Conservation (phyloP, 2,888 invertebrate genomes). For the Onthophagus sagittarius region DNA sequence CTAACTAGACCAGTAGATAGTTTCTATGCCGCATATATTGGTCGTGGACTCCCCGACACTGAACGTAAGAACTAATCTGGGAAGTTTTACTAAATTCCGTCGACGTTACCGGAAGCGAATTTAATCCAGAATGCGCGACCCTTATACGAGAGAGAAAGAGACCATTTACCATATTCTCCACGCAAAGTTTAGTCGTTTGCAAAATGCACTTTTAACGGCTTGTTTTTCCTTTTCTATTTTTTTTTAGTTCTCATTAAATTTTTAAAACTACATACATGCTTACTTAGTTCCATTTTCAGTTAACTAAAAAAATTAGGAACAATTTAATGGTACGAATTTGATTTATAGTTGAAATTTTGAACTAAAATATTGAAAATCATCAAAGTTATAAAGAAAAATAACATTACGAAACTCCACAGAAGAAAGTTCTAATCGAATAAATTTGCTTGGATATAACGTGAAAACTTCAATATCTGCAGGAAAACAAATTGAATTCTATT, state of each 20-base stretch:
- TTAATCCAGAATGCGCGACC: neutral
- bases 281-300: neutral
- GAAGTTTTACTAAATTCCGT: neutral
- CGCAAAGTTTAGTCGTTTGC: neutral
- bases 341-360: neutral
- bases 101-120: neutral
- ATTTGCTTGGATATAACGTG: neutral
- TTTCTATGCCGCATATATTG: neutral
- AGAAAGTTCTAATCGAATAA: neutral
- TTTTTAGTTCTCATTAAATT: neutral
- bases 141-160: neutral
- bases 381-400: neutral
- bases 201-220: neutral
- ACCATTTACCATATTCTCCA: neutral
- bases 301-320: neutral
- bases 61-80: neutral
- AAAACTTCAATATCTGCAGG: neutral
- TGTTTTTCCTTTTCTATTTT: neutral
- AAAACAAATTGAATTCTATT: neutral
- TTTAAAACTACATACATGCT: neutral
- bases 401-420: neutral
- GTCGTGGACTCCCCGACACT: neutral
- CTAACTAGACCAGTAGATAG: neutral
- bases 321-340: no score
- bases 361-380: neutral